These are phyloP conservation scores for Candidula unifasciata DNA, from an alignment of 2,888 invertebrate genomes.

Conservation along the genomic window DNA sequence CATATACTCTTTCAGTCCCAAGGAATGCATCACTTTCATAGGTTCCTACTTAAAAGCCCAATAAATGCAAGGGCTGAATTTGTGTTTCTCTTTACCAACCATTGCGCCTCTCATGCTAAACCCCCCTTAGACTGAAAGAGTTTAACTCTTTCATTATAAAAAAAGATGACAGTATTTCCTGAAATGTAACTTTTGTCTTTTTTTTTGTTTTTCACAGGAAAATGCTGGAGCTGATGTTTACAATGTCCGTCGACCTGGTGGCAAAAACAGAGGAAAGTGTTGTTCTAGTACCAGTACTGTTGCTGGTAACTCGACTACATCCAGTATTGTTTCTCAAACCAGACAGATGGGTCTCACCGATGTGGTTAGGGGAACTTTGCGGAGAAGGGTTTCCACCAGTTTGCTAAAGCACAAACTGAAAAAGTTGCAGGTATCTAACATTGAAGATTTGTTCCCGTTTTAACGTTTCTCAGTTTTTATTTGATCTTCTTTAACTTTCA, in stretches of 20 bases:
- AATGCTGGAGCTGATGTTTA: neutral
- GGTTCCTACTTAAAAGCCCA: no score
- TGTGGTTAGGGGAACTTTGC: constrained; percentile 36
- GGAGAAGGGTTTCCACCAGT: constrained; percentile 42
- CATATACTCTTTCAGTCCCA: no score
- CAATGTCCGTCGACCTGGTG: neutral
- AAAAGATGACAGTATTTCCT: no score
- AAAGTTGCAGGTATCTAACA: constrained; percentile 41
- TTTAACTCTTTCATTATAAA: no score
- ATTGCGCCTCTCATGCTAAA: no score
- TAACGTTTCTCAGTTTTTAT: no score
- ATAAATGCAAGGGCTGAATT: no score
- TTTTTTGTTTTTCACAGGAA: constrained; percentile 12
- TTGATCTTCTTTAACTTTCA: no score
- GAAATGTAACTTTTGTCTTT: no score
- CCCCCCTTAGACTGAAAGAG: no score
- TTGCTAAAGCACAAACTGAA: constrained; percentile 49
- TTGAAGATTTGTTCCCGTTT: neutral
- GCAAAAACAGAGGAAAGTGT: constrained; percentile 24
- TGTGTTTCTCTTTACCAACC: no score
- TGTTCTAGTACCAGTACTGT: constrained; percentile 6
- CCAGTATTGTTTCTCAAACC: constrained; percentile 16
- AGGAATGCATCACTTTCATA: no score
- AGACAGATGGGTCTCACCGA: constrained; percentile 2
- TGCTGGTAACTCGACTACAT: neutral